Conservation (phyloP, 1,140 invertebrate species). For the Aethina tumida region DNA sequence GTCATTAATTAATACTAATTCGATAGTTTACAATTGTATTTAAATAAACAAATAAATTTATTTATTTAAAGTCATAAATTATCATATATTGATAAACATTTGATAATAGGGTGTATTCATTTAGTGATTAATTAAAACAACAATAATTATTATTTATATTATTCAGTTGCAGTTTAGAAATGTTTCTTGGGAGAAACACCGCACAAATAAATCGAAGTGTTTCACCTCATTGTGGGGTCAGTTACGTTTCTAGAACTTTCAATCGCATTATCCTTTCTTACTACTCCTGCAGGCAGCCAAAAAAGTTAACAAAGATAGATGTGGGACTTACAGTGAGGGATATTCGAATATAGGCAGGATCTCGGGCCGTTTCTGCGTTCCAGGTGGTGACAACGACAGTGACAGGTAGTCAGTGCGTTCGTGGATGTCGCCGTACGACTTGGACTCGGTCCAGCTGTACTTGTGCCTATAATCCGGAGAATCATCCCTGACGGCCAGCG, state of each 20-base stretch:
- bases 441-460: slow-evolving; percentile 7
- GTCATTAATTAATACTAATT: too few species aligned
- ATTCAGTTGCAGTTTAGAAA: not conserved
- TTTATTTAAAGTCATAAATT: too few species aligned
- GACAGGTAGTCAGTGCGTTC: slow-evolving; percentile 20
- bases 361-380: slow-evolving; percentile 12
- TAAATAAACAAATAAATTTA: too few species aligned
- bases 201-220: slow-evolving; percentile 1
- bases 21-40: too few species aligned
- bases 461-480: slow-evolving; percentile 4
- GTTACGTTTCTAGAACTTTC: slow-evolving; percentile 1
- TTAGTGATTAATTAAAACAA: not conserved
- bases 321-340: slow-evolving; percentile 18
- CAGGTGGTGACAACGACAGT: slow-evolving; percentile 21
- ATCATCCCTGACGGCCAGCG: slow-evolving; percentile 7
- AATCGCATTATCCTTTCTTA: slow-evolving; percentile 2
- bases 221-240: slow-evolving; percentile 10
- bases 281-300: not conserved
- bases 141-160: not conserved
- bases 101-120: too few species aligned
- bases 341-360: slow-evolving; percentile 14
- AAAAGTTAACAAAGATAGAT: slow-evolving; percentile 6
- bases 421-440: slow-evolving; percentile 10
- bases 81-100: too few species aligned
- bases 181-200: not conserved